Percentiles rank a stretch among this genome's conserved stretches.
Conservation (phyloP, 2,113 vertebrate species). For the Microcebus tavaratra region DNA sequence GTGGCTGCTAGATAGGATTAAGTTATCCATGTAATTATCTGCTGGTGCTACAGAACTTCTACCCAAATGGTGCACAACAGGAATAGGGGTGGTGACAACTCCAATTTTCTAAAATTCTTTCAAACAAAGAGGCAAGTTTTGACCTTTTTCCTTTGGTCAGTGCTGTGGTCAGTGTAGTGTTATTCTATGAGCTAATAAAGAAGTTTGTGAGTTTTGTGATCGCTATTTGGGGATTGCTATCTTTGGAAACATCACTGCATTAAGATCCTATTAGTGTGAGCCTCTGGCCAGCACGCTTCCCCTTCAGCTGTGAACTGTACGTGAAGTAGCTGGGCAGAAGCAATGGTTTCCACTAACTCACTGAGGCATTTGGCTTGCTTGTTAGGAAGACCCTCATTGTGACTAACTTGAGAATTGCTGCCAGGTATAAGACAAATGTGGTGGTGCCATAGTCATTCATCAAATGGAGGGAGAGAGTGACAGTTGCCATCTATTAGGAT, state of each 20-base stretch:
- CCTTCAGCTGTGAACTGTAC: neutral
- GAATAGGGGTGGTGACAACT: neutral
- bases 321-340: neutral
- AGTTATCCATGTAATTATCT: neutral
- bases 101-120: neutral
- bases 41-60: neutral
- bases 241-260: neutral
- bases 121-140: neutral
- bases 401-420: conserved; percentile 69
- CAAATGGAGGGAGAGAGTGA: conserved; percentile 65
- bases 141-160: neutral
- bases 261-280: no score
- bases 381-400: conserved; percentile 80
- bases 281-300: neutral
- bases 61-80: neutral
- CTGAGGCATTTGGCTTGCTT: conserved; percentile 15
- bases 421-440: conserved; percentile 81
- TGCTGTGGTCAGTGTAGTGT: neutral
- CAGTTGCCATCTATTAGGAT: conserved; percentile 80
- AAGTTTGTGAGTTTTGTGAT: neutral
- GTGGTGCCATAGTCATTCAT: conserved; percentile 71
- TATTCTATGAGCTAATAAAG: neutral
- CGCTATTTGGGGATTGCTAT: neutral
- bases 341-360: neutral
- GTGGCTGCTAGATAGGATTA: neutral